Evolutionary conservation across 2,797 vertebrate species (phyloP).

Genomic region (Sebastes cheni): DNA sequence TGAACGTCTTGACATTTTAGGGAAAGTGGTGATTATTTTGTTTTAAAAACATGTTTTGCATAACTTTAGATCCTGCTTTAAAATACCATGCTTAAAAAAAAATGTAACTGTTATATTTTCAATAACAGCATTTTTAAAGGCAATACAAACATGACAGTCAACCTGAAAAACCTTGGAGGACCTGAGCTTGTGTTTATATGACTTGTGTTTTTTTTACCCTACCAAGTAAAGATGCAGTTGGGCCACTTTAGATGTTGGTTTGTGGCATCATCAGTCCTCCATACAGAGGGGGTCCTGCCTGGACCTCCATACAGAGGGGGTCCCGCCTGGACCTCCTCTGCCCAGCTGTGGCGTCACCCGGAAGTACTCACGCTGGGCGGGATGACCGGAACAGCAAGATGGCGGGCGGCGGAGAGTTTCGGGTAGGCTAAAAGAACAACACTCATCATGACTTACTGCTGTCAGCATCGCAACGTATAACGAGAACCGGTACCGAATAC

Average conservation of each 20-base stretch:
- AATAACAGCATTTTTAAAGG: background rate
- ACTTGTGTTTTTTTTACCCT: background rate
- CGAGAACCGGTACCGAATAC: rapidly evolving
- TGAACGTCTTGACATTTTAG: too few relatives aligned
- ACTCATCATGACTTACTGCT: conserved; percentile 8
- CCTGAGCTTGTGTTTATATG: background rate
- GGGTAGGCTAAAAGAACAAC: conserved; percentile 83
- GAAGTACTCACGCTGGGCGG: conserved; percentile 58
- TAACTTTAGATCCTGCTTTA: too few relatives aligned
- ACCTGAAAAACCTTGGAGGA: background rate
- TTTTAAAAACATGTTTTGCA: too few relatives aligned
- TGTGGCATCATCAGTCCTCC: background rate
- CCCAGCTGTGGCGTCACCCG: conserved; percentile 55
- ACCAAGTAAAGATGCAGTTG: too few relatives aligned
- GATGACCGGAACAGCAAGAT: conserved; percentile 87
- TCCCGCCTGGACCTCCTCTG: background rate
- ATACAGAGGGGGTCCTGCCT: background rate
- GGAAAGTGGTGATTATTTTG: too few relatives aligned
- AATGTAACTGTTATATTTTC: background rate
- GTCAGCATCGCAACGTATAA: too few relatives aligned
- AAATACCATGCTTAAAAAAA: too few relatives aligned
- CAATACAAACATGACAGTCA: background rate
- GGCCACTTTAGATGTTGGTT: background rate
- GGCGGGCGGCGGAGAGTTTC: conserved; percentile 89
- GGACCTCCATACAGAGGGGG: background rate